Percentiles rank a stretch among this genome's conserved stretches.
Evolutionary conservation across 2,888 invertebrate genomes (phyloP).

Genomic region (Cantharis lateralis): DNA sequence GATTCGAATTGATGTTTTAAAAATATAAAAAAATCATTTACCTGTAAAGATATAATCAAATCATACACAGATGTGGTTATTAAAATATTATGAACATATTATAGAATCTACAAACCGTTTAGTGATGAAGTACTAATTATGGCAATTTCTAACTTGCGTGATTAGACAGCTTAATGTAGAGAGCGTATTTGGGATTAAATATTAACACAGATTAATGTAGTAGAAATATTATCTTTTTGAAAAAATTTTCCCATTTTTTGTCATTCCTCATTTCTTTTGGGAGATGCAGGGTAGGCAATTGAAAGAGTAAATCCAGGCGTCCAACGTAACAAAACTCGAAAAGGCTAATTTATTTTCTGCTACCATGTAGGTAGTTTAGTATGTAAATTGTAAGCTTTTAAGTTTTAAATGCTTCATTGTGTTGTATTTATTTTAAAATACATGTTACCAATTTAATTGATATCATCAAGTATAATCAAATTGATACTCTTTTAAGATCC

Average conservation of each 20-base stretch:
- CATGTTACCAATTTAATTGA: neutral
- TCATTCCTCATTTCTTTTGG: too few relatives aligned
- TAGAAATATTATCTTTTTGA: neutral
- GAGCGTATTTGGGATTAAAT: conserved; percentile 43
- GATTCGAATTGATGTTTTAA: neutral
- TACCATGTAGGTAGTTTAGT: neutral
- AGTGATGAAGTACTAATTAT: conserved; percentile 20
- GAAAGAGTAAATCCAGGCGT: too few relatives aligned
- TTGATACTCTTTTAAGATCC: neutral
- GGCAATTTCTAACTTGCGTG: conserved; percentile 38
- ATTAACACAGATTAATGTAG: conserved; percentile 40
- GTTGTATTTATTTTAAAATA: neutral
- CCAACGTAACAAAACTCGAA: neutral
- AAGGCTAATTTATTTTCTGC: neutral
- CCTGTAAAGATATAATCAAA: neutral
- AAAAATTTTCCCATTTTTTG: neutral
- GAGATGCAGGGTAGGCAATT: too few relatives aligned
- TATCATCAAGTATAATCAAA: neutral
- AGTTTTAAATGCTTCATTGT: neutral
- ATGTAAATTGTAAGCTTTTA: neutral
- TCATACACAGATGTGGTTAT: neutral
- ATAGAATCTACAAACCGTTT: neutral
- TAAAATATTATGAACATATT: neutral
- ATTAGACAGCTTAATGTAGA: conserved; percentile 47
- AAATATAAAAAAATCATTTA: neutral